These are phyloP conservation scores for Xenopus borealis DNA, from an alignment of 2,113 vertebrate genomes.

Conservation along the genomic window DNA sequence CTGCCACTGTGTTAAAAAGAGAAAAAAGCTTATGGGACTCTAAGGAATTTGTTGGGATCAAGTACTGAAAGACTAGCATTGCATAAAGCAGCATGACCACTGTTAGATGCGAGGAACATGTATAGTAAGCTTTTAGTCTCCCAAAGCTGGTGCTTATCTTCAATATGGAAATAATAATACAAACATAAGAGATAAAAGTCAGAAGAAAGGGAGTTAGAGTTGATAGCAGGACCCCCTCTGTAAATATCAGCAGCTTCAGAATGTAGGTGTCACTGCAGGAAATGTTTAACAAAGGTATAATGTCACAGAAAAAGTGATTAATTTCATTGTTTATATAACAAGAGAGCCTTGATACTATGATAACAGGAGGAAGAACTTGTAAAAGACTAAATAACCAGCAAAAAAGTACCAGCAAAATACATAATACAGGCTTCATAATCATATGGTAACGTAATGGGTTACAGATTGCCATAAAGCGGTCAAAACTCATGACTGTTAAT, in stretches of 20 bases:
- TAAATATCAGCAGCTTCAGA: background rate
- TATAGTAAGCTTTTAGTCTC: conserved; percentile 46
- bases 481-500: conserved; percentile 42
- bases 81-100: conserved; percentile 38
- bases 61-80: conserved; percentile 47
- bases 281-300: background rate
- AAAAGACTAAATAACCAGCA: conserved; percentile 44
- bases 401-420: conserved; percentile 9
- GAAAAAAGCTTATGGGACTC: conserved; percentile 47
- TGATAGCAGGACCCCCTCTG: background rate
- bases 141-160: background rate
- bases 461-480: conserved; percentile 30
- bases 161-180: conserved; percentile 1
- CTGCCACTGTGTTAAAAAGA: conserved; percentile 36
- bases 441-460: conserved; percentile 21
- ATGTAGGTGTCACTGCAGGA: conserved; percentile 6
- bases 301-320: conserved; percentile 4
- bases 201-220: conserved; percentile 1
- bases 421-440: conserved; percentile 28
- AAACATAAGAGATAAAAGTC: conserved; percentile 6
- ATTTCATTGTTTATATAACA: background rate
- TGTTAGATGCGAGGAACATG: conserved; percentile 43
- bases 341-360: background rate
- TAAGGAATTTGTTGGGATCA: conserved; percentile 4
- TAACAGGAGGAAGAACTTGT: background rate